These are phyloP conservation scores for Pelodytes ibericus DNA, from an alignment of 2,797 vertebrate genomes.

Conservation along the genomic window DNA sequence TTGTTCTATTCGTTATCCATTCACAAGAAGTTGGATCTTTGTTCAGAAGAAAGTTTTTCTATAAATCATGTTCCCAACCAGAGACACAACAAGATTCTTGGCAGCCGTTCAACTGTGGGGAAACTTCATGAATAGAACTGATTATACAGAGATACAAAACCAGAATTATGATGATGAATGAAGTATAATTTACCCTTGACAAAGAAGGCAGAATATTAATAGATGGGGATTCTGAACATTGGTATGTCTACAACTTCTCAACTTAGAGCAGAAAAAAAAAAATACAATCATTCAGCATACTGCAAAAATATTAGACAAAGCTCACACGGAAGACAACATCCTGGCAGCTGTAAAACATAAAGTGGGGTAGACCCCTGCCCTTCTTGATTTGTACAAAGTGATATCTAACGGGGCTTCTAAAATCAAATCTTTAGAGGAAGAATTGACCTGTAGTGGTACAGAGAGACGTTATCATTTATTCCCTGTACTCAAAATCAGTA, in stretches of 20 bases:
- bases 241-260: not conserved
- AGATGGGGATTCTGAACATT: not conserved
- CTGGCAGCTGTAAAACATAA: not conserved
- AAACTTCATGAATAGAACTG: constrained; percentile 28
- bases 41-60: not conserved
- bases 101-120: not conserved
- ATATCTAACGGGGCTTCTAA: too few relatives aligned
- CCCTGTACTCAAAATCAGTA: too few relatives aligned
- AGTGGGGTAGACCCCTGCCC: too few relatives aligned
- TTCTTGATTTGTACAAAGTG: too few relatives aligned
- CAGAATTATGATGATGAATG: constrained; percentile 2
- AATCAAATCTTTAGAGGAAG: too few relatives aligned
- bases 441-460: too few relatives aligned
- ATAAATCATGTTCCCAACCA: not conserved
- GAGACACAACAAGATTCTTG: not conserved
- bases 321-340: not conserved
- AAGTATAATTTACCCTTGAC: not conserved
- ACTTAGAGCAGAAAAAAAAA: too few relatives aligned
- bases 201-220: constrained; percentile 9
- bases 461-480: too few relatives aligned
- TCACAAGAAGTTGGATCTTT: not conserved
- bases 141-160: constrained; percentile 14
- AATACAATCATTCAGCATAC: not conserved
- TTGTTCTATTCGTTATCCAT: too few relatives aligned
- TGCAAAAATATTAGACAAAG: not conserved